These are phyloP conservation scores for silkworm (Bombyx mori) DNA, from an alignment of 1,140 invertebrate species.

Conservation along the genomic window DNA sequence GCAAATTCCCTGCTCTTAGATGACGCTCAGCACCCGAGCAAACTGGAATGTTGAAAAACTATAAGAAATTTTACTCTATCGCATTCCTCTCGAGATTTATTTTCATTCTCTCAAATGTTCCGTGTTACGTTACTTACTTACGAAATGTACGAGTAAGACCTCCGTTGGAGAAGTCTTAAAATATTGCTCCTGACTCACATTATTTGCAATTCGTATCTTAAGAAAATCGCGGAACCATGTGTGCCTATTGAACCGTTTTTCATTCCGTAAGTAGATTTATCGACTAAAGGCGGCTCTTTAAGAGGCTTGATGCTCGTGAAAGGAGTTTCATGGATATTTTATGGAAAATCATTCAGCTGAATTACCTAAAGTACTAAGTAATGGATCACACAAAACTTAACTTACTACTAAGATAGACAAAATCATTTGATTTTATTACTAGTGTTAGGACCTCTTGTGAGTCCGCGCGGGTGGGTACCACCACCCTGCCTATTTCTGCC, in stretches of 20 bases:
- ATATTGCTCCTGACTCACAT: not conserved
- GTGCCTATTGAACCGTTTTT: constrained; percentile 1
- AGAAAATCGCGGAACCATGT: constrained; percentile 3
- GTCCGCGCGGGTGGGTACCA: too few species aligned
- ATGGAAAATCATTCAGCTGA: constrained; percentile 4
- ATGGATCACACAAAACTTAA: constrained; percentile 12
- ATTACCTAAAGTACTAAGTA: constrained; percentile 11
- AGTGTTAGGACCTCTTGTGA: too few species aligned
- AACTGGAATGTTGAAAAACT: constrained; percentile 18
- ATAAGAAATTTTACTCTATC: constrained; percentile 22
- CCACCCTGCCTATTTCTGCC: too few species aligned
- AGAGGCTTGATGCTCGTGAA: constrained; percentile 8
- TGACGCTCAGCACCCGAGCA: constrained; percentile 18
- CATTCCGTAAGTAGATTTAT: constrained; percentile 6
- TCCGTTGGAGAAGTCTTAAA: not conserved
- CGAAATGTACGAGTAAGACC: not conserved
- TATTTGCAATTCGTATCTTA: constrained; percentile 6
- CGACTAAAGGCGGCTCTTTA: constrained; percentile 5
- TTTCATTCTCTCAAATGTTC: constrained; percentile 10
- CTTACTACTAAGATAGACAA: too few species aligned
- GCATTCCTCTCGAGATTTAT: constrained; percentile 17
- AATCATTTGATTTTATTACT: too few species aligned
- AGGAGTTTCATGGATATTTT: constrained; percentile 6
- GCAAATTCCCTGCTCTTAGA: constrained; percentile 30
- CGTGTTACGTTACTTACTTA: not conserved